Evolutionary conservation across 2,888 invertebrate species (phyloP).

Genomic region (Xestia rhomboidea): DNA sequence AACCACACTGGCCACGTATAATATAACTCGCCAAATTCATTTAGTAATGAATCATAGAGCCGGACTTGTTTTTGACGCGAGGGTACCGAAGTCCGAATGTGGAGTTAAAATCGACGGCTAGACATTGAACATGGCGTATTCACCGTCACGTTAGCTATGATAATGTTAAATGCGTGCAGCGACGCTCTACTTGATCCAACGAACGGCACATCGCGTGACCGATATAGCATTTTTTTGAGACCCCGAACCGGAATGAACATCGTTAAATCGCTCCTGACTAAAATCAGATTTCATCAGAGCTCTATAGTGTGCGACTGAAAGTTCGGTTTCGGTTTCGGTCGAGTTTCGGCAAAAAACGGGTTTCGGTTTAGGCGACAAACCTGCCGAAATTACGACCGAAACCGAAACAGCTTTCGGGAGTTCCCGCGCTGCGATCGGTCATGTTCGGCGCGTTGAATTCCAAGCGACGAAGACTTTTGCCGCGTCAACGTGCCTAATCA

Average conservation of each 20-base stretch:
- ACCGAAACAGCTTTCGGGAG: too few relatives aligned
- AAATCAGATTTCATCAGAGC: neutral
- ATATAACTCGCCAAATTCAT: conserved; percentile 44
- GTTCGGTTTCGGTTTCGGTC: too few relatives aligned
- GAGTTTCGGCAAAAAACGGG: too few relatives aligned
- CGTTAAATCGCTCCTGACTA: conserved; percentile 22
- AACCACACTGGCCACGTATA: conserved; percentile 40
- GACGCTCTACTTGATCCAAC: conserved; percentile 84
- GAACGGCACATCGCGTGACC: conserved; percentile 80
- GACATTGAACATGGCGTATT: conserved; percentile 50
- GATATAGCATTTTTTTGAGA: conserved; percentile 72
- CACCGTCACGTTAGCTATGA: conserved; percentile 71
- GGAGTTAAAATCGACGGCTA: conserved; percentile 32
- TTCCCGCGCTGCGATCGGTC: too few relatives aligned
- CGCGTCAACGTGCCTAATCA: too few relatives aligned
- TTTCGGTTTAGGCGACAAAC: too few relatives aligned
- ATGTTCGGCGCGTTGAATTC: too few relatives aligned
- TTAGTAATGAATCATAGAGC: conserved; percentile 49
- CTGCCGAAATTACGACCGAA: too few relatives aligned
- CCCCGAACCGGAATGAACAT: conserved; percentile 51
- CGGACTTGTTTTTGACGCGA: conserved; percentile 6
- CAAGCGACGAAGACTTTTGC: too few relatives aligned
- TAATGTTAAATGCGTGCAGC: conserved; percentile 80
- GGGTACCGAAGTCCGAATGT: conserved; percentile 17
- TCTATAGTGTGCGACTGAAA: too few relatives aligned